A percentile compares a stretch with the other conserved stretches of the same genome.
phyloP scores from a whole-genome alignment of 2,113 vertebrate genomes.

The Cyprinodon tularosa region DNA sequence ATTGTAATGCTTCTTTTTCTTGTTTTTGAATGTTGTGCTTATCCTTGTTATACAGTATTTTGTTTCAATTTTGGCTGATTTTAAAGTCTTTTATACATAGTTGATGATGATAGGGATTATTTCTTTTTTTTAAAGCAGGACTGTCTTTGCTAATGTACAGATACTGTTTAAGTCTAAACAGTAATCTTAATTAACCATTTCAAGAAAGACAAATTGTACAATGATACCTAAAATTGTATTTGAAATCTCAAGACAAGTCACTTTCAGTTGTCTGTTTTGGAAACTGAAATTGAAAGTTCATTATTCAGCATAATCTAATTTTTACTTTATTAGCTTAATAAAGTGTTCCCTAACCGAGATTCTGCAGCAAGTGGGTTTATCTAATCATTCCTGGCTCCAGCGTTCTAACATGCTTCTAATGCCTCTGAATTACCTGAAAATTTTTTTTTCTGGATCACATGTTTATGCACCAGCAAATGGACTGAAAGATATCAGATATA shows the following conservation, averaged over 20 bases:
- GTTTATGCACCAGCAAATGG: constrained; percentile 10
- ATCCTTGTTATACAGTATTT: too few species aligned
- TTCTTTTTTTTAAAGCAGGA: not conserved
- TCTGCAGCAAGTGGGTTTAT: not conserved
- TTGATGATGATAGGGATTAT: too few species aligned
- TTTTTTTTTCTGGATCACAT: constrained; percentile 32
- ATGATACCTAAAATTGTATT: not conserved
- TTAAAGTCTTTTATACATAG: too few species aligned
- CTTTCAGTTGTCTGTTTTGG: not conserved
- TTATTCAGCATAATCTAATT: constrained; percentile 15
- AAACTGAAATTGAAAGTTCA: not conserved
- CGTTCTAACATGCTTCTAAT: constrained; percentile 4
- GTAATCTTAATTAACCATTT: not conserved
- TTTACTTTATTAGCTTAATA: not conserved
- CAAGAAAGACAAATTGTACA: not conserved
- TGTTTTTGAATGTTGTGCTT: too few species aligned
- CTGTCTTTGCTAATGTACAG: not conserved
- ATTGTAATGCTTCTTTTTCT: too few species aligned
- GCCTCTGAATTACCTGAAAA: constrained; percentile 13
- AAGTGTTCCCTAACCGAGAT: not conserved
- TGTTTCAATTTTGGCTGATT: too few species aligned
- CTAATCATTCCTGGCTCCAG: constrained; percentile 35
- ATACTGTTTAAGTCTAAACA: not conserved
- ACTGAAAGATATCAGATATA: constrained; percentile 13
- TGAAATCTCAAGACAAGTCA: not conserved